Evolutionary conservation across 1,140 invertebrate species (phyloP), one percentile per base, ranked within the genome.

Genomic region (Hestina assimilis): DNA sequence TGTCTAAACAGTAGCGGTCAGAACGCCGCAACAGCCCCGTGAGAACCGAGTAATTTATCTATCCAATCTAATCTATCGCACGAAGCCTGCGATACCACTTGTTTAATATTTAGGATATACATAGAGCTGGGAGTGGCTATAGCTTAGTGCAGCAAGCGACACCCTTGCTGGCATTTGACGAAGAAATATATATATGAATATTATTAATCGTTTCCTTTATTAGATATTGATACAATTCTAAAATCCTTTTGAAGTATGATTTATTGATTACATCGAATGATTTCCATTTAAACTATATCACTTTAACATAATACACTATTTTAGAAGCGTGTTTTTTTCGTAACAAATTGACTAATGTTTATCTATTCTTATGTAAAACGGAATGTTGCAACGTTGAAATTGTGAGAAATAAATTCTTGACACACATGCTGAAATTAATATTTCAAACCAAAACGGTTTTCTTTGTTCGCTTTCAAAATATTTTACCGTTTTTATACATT

Each of bases 21-120:
- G 43, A 24, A 35, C 53, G 41, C 53, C 31, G 63, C 66, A 64
- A 64, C 55, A 53, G 48, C 61, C 59, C 73, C 83, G 83, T 87
- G 83, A 82, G 83, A 87, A 87, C 78, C 60, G 55, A 71, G 66
- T 78, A 82, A 84, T 82, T 83, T 77, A 84, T 83, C 76, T 69
- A 59, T 69, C 69, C 79, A 83, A 86, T 86, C 79, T 79, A 69
- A 75, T 75, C 78, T 72, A 73, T 67, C 58, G 63, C 46, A 47
- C 61, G 60, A 51, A 55, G 52, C 61, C 59, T 65, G 59, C 63
- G 53, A 64, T 55, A 62, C 59, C 19, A 43, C 52, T 56, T 64
- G 60, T 53, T 59, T 40, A 46, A 48, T 42, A 60, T 52, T 47
- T 26, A 53, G 50, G 19, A 53, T 33, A 29, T 26, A 46, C 12